Evolutionary conservation across 1,140 invertebrate species (phyloP), one percentile per base, ranked within the genome.

Genomic region (Drosophila novamexicana): DNA sequence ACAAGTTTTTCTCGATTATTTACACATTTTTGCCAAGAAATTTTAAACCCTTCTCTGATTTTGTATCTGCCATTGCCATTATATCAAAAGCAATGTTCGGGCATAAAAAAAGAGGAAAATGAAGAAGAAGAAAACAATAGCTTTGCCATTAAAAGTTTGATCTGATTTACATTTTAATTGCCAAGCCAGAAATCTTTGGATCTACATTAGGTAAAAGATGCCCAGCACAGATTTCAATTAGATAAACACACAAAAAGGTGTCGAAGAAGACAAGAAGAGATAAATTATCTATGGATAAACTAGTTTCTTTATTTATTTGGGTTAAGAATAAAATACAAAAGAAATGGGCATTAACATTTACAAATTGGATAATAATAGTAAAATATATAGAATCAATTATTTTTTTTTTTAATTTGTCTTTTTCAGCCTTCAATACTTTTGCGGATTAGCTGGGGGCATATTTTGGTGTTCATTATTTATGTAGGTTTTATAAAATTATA

Each of bases 1-100:
- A 65, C 59, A 71, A 75, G 61, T 76, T 76, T 75, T 66, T 53
- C 74, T 72, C 74, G 44, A 72, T 72, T 75, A 75, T 72, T 76
- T 76, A 76, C 74, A 76, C 69, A 72, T 72, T 72, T 66, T 70
- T 50, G 66, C 72, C 9, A 75, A 61, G 53, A 50, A 49, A 69
- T 52, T 53, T 67, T 8, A 44, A 73, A 61, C 56, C 70, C 49
- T 68, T 73, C 37, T 44, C 10, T 63, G 42, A 56, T 59, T 45
- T 58, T 49, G 42, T 52, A 18, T 56, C 16, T 16, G 6, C 5
- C 10, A 29, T 39, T 18, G 22, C 45, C 53, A 29, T 29, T 9
- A n/a, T 39, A 65, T 58, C 53, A 50, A 59, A 67, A 57, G 53
- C 29, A 29, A 22, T 1, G 12, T 16, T 40, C 10, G n/a, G 16